Evolutionary conservation across 2,797 vertebrate species (phyloP).

Genomic region (Eulemur coronatus): DNA sequence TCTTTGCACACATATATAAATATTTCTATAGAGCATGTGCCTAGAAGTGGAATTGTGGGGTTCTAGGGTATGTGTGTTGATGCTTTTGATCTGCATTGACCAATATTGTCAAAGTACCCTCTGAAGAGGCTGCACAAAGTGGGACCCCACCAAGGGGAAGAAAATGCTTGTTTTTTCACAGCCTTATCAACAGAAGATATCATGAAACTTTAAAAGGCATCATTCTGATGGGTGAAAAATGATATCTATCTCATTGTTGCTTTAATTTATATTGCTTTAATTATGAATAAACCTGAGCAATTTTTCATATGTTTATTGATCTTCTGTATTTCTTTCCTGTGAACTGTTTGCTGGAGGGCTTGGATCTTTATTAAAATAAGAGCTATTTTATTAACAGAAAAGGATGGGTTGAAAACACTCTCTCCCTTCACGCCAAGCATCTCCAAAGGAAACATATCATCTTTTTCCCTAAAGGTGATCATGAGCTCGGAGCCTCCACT

Average conservation of each 20-base stretch:
- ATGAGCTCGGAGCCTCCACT: not conserved
- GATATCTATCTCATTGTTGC: conserved; percentile 36
- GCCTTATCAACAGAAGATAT: not conserved
- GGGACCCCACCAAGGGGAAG: not conserved
- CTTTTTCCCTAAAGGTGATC: conserved; percentile 44
- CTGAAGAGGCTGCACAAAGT: not conserved
- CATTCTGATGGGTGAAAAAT: conserved; percentile 32
- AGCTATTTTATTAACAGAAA: conserved; percentile 58
- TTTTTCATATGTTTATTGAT: conserved; percentile 64
- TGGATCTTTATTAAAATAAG: conserved; percentile 68
- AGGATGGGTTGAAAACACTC: not conserved
- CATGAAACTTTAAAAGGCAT: conserved; percentile 17
- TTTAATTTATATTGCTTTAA: conserved; percentile 63
- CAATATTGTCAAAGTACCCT: not conserved
- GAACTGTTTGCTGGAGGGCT: conserved; percentile 59
- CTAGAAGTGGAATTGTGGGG: not conserved
- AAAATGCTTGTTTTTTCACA: not conserved
- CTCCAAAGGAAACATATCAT: conserved; percentile 19
- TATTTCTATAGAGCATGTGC: not conserved
- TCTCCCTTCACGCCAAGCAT: conserved; percentile 12
- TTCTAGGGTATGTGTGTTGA: not conserved
- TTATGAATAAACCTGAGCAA: conserved; percentile 50
- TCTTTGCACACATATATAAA: not conserved
- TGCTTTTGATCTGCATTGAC: not conserved
- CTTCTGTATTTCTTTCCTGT: conserved; percentile 40